Base-by-base conservation (phyloP, 2,113 vertebrate species). In the Paramormyrops kingsleyae region DNA sequence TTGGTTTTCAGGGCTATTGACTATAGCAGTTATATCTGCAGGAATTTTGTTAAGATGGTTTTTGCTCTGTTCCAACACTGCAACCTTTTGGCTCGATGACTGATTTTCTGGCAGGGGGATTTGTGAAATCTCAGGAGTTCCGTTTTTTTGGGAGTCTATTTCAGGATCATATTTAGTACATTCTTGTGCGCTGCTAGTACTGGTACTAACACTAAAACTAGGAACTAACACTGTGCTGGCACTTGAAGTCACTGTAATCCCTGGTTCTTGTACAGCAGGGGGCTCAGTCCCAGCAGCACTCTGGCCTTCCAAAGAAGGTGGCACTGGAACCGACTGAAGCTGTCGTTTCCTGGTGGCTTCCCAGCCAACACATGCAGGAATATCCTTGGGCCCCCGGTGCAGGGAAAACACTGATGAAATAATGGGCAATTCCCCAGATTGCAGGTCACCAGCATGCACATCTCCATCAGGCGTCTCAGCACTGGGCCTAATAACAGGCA, bases 331-430 rank as follows among this genome's bases (percentile, higher is more conserved):
- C 9, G 27, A 27, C 17, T 52, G 27, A 19, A 12, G 21, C 44
- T 80, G 47, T 13, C 15, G 27, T 50, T 70, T 88, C 42, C 80
- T 80, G 27, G 5, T 53, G 9, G 42, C 15, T 52, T 85, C 77
- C 89, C 89, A 89, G 1, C 52, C 42, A 85, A 97, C 91, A 39
- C 94, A 89, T 74, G 95, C 96, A 44, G 96, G 96, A 44, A 95
- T 91, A 0, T 95, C 94, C 90, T 95, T 94, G 3, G 96, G 90
- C n/a, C 96, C 96, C 49, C 96, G 94, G 90, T 97, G 97, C 85
- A 99, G 94, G 19, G 98, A 99, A 94, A 98, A 99, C 1, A 99
- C 98, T 7, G 98, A 98, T 0, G 97, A 99, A 94, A 99, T 99
- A 83, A 99, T 93, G 0, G 98, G 98, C 87, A 98, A 97, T 0